phyloP scores from a whole-genome alignment of 2,888 invertebrate species.

The Lasiommata megera region DNA sequence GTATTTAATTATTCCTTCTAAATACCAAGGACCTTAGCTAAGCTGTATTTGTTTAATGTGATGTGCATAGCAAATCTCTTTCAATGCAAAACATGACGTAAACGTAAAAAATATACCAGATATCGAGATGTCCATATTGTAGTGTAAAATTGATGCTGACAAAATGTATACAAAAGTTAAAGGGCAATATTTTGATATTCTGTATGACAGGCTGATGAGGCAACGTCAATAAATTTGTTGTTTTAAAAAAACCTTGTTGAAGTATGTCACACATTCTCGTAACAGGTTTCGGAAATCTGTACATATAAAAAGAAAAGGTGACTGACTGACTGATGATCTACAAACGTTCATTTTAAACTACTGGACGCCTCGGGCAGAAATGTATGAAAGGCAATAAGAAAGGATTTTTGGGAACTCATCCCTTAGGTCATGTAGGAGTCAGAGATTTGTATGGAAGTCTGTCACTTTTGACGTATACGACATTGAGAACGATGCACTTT shows the following conservation, averaged over 20 bases:
- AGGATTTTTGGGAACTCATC: too few species aligned
- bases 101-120: background rate
- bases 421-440: too few species aligned
- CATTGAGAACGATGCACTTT: too few species aligned
- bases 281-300: slow-evolving; percentile 58
- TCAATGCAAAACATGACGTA: background rate
- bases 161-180: slow-evolving; percentile 32
- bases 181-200: slow-evolving; percentile 36
- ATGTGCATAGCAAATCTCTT: background rate
- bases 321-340: too few species aligned
- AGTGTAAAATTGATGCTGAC: slow-evolving; percentile 18
- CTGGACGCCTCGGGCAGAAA: too few species aligned
- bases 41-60: background rate
- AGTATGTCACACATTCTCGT: slow-evolving; percentile 58
- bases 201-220: slow-evolving; percentile 43
- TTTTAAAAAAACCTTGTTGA: slow-evolving; percentile 53
- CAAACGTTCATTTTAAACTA: too few species aligned
- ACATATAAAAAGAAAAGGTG: too few species aligned
- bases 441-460: too few species aligned
- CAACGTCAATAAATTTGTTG: slow-evolving; percentile 52
- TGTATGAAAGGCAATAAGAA: too few species aligned
- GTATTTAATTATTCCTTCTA: too few species aligned
- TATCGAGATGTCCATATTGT: slow-evolving; percentile 14
- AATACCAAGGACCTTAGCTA: background rate
- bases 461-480: too few species aligned